A percentile compares a stretch with the other conserved stretches of the same genome.
Conservation (phyloP, 1,140 invertebrate genomes). For the Bombyx mandarina region DNA sequence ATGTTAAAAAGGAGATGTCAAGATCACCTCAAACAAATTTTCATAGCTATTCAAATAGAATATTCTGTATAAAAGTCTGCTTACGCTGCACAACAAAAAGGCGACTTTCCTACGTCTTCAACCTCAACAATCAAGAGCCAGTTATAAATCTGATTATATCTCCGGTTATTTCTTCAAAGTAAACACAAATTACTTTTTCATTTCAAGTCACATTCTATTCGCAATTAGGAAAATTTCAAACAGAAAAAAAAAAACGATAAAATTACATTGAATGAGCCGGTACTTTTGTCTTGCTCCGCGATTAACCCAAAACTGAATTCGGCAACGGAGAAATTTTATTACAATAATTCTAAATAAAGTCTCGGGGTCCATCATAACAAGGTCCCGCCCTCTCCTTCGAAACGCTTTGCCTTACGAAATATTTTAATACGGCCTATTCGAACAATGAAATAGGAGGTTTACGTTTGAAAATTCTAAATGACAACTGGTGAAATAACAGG, state of each 20-base stretch:
- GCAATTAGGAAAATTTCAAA: slow-evolving; percentile 3
- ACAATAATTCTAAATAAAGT: not conserved
- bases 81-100: no score
- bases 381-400: not conserved
- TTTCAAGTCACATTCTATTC: slow-evolving; percentile 4
- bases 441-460: not conserved
- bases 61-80: no score
- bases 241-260: not conserved
- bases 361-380: not conserved
- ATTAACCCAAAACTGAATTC: not conserved
- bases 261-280: not conserved
- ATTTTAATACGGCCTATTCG: slow-evolving; percentile 4
- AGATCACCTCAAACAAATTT: no score
- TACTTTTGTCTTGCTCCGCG: not conserved
- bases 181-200: no score
- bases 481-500: no score
- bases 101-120: no score
- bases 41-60: no score
- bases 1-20: no score
- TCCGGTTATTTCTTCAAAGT: no score
- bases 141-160: no score
- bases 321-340: not conserved
- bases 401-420: slow-evolving; percentile 3
- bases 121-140: no score
- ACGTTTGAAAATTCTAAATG: no score